Evolutionary conservation across 2,888 invertebrate species (phyloP).

Genomic region (Laspeyria flexula): DNA sequence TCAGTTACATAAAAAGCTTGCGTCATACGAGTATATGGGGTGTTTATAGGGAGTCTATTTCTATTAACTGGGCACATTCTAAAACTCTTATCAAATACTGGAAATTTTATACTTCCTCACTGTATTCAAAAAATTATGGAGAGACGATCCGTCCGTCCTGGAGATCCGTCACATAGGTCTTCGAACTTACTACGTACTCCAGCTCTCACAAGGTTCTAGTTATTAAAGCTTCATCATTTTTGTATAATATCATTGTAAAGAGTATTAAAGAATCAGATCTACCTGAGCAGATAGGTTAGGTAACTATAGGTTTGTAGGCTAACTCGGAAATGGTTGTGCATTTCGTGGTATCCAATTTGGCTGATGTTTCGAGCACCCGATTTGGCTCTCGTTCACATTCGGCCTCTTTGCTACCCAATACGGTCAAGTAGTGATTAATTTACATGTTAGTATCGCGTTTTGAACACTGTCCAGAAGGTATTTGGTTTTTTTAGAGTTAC

Average conservation of each 20-base stretch:
- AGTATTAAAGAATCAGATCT: not conserved
- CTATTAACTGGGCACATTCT: too few species aligned
- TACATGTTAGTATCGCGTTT: constrained; percentile 19
- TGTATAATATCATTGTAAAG: not conserved
- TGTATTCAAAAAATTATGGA: too few species aligned
- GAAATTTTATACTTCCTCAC: too few species aligned
- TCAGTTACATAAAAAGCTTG: too few species aligned
- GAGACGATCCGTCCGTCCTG: too few species aligned
- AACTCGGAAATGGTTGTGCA: constrained; percentile 26
- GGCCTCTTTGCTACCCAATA: constrained; percentile 18
- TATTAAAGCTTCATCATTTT: too few species aligned
- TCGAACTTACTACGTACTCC: too few species aligned
- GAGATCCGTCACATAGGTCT: too few species aligned
- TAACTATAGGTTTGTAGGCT: constrained; percentile 2
- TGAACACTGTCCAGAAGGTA: constrained; percentile 21
- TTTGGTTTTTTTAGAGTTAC: constrained; percentile 7
- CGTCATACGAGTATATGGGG: too few species aligned
- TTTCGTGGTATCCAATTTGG: constrained; percentile 34
- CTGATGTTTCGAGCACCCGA: constrained; percentile 28
- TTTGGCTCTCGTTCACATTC: constrained; percentile 36
- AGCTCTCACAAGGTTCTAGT: too few species aligned
- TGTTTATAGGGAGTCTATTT: too few species aligned
- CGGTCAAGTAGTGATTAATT: constrained; percentile 29
- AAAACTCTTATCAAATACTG: too few species aligned
- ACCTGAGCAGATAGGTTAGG: constrained; percentile 2